These are phyloP conservation scores for Osmerus mordax DNA, from an alignment of 2,113 vertebrate genomes.

Conservation along the genomic window DNA sequence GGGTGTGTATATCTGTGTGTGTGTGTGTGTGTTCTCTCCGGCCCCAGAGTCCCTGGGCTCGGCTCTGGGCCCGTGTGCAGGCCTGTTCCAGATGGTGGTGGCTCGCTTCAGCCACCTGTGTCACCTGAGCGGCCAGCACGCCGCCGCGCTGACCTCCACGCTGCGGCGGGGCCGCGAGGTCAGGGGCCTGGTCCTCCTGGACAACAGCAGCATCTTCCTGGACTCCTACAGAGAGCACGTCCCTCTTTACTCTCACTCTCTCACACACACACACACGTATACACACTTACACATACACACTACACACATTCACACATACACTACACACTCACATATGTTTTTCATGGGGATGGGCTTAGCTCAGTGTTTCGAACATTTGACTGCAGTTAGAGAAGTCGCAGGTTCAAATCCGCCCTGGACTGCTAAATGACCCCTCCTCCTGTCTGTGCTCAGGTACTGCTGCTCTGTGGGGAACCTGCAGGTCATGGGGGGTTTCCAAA, in stretches of 20 bases:
- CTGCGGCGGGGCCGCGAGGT: conserved; percentile 80
- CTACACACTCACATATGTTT: background rate
- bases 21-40: background rate
- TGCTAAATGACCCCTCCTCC: conserved; percentile 15
- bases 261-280: conserved; percentile 16
- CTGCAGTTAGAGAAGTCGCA: too few relatives aligned
- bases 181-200: conserved; percentile 82
- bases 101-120: conserved; percentile 84
- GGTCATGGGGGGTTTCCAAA: conserved; percentile 90
- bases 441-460: conserved; percentile 83
- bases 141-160: conserved; percentile 83
- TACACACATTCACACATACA: background rate
- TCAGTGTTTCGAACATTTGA: too few relatives aligned
- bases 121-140: conserved; percentile 92
- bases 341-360: background rate
- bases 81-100: conserved; percentile 82
- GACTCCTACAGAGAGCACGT: conserved; percentile 87
- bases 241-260: conserved; percentile 28
- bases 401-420: too few relatives aligned
- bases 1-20: background rate
- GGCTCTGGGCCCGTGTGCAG: conserved; percentile 65
- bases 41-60: conserved; percentile 82
- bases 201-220: conserved; percentile 85
- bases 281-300: background rate
- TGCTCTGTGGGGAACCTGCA: conserved; percentile 81